Conservation (phyloP, 2,888 invertebrate genomes). For the Tenodera sinensis region DNA sequence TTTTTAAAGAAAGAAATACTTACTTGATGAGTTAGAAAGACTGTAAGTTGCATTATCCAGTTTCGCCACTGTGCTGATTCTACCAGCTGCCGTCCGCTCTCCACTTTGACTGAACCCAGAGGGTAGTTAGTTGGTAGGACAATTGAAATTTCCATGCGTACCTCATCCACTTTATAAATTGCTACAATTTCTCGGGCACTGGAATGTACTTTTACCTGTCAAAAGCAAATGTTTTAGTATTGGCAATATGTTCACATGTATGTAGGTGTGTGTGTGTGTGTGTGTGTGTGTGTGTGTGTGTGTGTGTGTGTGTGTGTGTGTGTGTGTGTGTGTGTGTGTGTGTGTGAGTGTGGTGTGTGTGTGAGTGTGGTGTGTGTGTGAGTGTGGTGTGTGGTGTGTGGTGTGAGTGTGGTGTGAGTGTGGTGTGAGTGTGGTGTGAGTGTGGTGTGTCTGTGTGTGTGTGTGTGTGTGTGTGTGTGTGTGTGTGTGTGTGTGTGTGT, state of each 20-base stretch:
- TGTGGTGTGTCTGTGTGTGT: too few species aligned
- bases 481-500: too few species aligned
- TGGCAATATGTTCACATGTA: background rate
- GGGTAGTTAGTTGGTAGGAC: slow-evolving; percentile 81
- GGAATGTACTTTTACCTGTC: slow-evolving; percentile 66
- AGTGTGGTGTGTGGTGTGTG: too few species aligned
- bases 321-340: too few species aligned
- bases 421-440: too few species aligned
- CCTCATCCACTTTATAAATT: slow-evolving; percentile 76
- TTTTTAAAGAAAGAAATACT: background rate
- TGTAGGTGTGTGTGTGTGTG: too few species aligned
- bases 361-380: too few species aligned
- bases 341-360: too few species aligned
- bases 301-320: too few species aligned
- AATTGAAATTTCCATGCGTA: slow-evolving; percentile 73
- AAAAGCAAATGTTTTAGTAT: slow-evolving; percentile 15
- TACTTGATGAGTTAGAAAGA: slow-evolving; percentile 85
- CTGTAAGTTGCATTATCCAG: slow-evolving; percentile 77
- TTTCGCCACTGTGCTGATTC: slow-evolving; percentile 67
- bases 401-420: too few species aligned
- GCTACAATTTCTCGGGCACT: slow-evolving; percentile 76
- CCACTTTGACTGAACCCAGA: slow-evolving; percentile 69
- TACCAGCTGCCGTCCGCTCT: slow-evolving; percentile 64
- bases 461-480: too few species aligned
- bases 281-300: too few species aligned